Conservation (phyloP, 2,888 invertebrate species). For the Macroteleia sp. region DNA sequence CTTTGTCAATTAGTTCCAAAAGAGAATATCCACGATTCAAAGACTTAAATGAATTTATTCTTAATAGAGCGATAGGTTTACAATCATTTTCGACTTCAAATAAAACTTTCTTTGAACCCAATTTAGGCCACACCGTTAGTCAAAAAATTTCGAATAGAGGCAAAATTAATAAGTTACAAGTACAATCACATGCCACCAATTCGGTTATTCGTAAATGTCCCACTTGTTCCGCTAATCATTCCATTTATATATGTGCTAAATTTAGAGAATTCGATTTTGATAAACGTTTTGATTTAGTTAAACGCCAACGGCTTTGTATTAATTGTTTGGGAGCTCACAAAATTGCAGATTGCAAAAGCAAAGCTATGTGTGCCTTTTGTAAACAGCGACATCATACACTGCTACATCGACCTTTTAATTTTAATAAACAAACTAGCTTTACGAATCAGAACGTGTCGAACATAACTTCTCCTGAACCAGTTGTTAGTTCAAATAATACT, state of each 20-base stretch:
- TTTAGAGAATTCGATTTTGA: not conserved
- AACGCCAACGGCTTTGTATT: too few species aligned
- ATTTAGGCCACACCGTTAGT: not conserved
- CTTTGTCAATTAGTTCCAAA: not conserved
- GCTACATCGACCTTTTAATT: too few species aligned
- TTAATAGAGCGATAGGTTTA: not conserved
- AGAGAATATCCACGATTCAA: not conserved
- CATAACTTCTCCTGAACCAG: too few species aligned
- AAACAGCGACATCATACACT: too few species aligned
- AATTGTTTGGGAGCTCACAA: too few species aligned
- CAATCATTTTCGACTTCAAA: not conserved
- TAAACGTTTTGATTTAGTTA: conserved; percentile 3
- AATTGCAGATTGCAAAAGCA: too few species aligned
- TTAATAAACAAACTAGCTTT: too few species aligned
- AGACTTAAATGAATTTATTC: not conserved
- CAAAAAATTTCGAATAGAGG: too few species aligned
- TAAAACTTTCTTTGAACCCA: not conserved
- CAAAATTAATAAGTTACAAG: not conserved
- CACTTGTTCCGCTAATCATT: conserved; percentile 4
- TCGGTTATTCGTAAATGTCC: not conserved
- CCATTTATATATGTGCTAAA: not conserved
- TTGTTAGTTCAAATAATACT: too few species aligned
- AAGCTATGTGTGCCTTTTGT: too few species aligned
- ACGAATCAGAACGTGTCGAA: too few species aligned
- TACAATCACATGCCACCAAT: not conserved